A percentile compares a stretch with the other conserved stretches of the same genome.
Evolutionary conservation across 2,797 vertebrate genomes (phyloP).

Genomic region (Tiaroga cobitis): DNA sequence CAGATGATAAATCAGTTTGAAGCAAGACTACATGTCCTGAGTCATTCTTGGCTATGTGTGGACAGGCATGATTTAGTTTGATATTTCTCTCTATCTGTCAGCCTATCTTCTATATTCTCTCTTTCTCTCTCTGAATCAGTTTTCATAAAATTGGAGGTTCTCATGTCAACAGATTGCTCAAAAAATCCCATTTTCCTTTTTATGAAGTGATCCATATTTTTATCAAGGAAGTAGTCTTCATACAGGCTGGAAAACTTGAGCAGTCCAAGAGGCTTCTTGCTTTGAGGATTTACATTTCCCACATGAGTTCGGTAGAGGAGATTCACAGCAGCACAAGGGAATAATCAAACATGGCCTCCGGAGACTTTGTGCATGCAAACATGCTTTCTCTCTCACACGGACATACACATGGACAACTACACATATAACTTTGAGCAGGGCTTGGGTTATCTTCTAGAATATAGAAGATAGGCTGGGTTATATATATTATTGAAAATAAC

Average conservation of each 20-base stretch:
- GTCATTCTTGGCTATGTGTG: conserved; percentile 16
- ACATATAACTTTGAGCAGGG: not conserved
- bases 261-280: not conserved
- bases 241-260: not conserved
- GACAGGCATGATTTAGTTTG: not conserved
- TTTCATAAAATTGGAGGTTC: conserved; percentile 25
- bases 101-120: conserved; percentile 10
- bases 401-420: not conserved
- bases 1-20: conserved; percentile 17
- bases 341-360: conserved; percentile 43
- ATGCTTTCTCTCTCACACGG: not conserved
- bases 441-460: no score
- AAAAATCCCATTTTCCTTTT: conserved; percentile 32
- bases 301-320: conserved; percentile 8
- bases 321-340: conserved; percentile 23
- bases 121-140: not conserved
- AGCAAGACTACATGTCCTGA: not conserved
- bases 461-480: no score
- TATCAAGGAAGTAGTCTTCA: not conserved
- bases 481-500: no score
- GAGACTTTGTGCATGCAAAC: conserved; percentile 24
- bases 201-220: conserved; percentile 24
- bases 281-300: conserved; percentile 23
- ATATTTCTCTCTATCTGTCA: conserved; percentile 6
- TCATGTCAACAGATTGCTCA: conserved; percentile 21